Percentiles rank a stretch among this genome's conserved stretches.
Conservation (phyloP, 2,113 vertebrate genomes). For the Sphyrna mokarran region DNA sequence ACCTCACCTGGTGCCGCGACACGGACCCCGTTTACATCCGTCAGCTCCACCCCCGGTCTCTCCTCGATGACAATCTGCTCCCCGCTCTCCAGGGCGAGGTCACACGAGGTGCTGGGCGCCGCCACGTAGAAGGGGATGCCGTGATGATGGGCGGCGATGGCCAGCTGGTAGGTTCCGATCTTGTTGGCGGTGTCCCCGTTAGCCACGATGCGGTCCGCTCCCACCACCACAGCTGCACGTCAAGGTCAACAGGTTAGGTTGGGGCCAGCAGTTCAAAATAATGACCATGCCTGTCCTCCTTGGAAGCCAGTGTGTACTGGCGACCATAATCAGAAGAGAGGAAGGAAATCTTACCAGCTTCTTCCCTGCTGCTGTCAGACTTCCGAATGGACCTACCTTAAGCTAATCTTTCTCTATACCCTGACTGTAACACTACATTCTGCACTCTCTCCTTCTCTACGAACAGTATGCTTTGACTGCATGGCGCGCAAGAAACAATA, state of each 20-base stretch:
- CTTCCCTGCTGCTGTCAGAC: no score
- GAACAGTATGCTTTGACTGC: no score
- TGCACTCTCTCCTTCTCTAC: no score
- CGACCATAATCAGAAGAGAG: no score
- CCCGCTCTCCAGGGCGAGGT: conserved; percentile 66
- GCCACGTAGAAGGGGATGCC: conserved; percentile 84
- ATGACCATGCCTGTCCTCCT: neutral
- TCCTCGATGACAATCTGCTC: conserved; percentile 74
- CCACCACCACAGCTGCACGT: conserved; percentile 72
- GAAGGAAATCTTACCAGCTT: no score
- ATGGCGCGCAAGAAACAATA: no score
- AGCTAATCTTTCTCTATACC: no score
- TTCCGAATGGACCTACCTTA: no score
- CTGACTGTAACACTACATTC: no score
- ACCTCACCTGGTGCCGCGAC: conserved; percentile 68
- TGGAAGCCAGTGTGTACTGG: no score
- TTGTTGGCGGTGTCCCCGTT: conserved; percentile 87
- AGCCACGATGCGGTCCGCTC: conserved; percentile 77
- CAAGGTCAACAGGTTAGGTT: neutral
- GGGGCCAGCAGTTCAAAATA: neutral
- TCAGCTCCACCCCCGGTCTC: conserved; percentile 69
- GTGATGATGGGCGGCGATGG: conserved; percentile 70
- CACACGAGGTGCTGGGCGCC: conserved; percentile 78
- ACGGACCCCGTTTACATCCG: conserved; percentile 65
- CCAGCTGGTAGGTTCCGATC: conserved; percentile 83